Evolutionary conservation across 2,797 vertebrate species (phyloP), one percentile per base, ranked within the genome.

Genomic region (Syngnathus rostellatus): DNA sequence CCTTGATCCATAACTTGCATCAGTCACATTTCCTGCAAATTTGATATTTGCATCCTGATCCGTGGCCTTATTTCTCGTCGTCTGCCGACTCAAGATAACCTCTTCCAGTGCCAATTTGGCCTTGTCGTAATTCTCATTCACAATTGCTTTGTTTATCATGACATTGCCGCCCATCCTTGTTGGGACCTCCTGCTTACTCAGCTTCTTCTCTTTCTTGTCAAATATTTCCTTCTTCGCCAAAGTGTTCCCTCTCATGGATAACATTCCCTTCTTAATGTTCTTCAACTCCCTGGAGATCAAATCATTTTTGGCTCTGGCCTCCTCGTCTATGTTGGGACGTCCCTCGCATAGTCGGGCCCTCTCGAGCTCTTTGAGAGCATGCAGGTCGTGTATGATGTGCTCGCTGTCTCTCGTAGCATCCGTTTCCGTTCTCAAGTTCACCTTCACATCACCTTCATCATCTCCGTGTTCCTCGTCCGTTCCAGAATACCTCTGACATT

Each of bases 91-190:
- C 55, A 87, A 85, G 53, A 90, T 91, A 19, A 89, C 83, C 66
- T 91, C 89, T 69, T 92, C 89, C 3, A 92, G 83, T 0, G 89
- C 89, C 79, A 87, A 82, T 74, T 87, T 90, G 39, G 90, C 89
- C 77, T 77, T 84, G 78, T 89, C 86, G 37, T 89, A 91, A 68
- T 90, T 92, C 61, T 87, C 82, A 65, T 89, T 90, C 57, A 87
- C 62, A 55, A 85, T 70, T 6, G 84, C 72, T 82, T 83, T 89
- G 76, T 88, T 88, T 17, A 87, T 71, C 0, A 83, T 68, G 1
- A 80, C 73, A 7, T 81, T 82, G 23, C 59, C 69, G 57, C 87
- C 87, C 41, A 75, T 63, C 71, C 83, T 87, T 43, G 69, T 8
- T 3, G 75, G 77, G 2, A 23, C 8, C 8, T 83, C 75, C 5